Conservation (phyloP, 2,797 vertebrate species). For the Myotis daubentonii region DNA sequence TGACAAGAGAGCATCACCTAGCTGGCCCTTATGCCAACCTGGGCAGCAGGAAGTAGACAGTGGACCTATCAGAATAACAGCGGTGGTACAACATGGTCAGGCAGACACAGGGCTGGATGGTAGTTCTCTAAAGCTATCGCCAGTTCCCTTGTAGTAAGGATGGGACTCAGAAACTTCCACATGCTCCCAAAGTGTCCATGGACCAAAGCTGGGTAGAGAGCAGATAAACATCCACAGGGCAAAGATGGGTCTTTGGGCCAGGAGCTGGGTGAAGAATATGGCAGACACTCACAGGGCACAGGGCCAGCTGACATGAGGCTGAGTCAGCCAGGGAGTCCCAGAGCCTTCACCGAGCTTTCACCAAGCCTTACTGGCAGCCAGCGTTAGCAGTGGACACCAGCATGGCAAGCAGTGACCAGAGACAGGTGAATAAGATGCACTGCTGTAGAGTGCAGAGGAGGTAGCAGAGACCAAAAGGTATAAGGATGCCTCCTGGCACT, state of each 20-base stretch:
- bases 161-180: not conserved
- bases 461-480: not conserved
- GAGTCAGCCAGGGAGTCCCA: not conserved
- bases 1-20: not conserved
- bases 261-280: not conserved
- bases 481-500: not conserved
- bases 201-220: not conserved
- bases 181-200: no score
- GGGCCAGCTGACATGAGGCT: not conserved
- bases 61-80: not conserved
- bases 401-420: not conserved
- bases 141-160: not conserved
- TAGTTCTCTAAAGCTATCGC: not conserved
- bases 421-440: not conserved
- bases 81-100: not conserved
- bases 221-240: not conserved
- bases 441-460: not conserved
- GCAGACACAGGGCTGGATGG: not conserved
- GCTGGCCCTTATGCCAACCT: not conserved
- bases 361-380: not conserved
- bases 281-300: not conserved
- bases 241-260: not conserved
- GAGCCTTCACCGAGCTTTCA: not conserved
- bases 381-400: not conserved
- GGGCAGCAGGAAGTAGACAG: not conserved